Conservation (phyloP, 2,888 invertebrate genomes). For the Actias luna region DNA sequence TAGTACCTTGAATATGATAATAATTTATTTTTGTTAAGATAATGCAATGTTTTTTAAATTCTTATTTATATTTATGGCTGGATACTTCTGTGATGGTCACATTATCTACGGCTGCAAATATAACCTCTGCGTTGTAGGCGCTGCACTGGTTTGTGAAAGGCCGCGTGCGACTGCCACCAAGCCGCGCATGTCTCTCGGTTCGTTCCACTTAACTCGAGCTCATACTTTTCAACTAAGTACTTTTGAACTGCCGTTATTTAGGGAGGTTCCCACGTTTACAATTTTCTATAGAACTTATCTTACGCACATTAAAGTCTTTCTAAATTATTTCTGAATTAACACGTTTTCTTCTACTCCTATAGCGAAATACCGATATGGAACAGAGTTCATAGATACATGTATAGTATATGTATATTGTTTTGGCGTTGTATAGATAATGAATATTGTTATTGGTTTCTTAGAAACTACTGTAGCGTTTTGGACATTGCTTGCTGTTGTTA, state of each 20-base stretch:
- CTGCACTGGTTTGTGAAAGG: constrained; percentile 38
- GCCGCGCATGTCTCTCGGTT: constrained; percentile 62
- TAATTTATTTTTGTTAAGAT: too few relatives aligned
- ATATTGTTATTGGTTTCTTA: too few relatives aligned
- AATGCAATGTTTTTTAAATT: too few relatives aligned
- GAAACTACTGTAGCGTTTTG: too few relatives aligned
- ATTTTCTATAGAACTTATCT: not conserved
- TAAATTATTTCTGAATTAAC: not conserved
- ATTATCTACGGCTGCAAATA: constrained; percentile 36
- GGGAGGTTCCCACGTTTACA: constrained; percentile 43
- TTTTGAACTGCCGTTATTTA: constrained; percentile 35
- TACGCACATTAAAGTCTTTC: not conserved
- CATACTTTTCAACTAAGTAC: constrained; percentile 36
- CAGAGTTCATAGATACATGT: not conserved
- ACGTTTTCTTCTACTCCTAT: not conserved
- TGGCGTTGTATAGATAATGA: not conserved
- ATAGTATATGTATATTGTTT: not conserved
- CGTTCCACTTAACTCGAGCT: constrained; percentile 64
- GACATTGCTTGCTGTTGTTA: too few relatives aligned
- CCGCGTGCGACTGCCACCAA: constrained; percentile 61
- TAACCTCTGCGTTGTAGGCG: constrained; percentile 69
- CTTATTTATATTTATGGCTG: not conserved
- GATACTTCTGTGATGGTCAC: constrained; percentile 40
- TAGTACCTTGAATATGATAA: too few relatives aligned
- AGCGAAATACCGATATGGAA: not conserved